phyloP scores from a whole-genome alignment of 2,797 vertebrate genomes.

The Brachyalestes nurse region DNA sequence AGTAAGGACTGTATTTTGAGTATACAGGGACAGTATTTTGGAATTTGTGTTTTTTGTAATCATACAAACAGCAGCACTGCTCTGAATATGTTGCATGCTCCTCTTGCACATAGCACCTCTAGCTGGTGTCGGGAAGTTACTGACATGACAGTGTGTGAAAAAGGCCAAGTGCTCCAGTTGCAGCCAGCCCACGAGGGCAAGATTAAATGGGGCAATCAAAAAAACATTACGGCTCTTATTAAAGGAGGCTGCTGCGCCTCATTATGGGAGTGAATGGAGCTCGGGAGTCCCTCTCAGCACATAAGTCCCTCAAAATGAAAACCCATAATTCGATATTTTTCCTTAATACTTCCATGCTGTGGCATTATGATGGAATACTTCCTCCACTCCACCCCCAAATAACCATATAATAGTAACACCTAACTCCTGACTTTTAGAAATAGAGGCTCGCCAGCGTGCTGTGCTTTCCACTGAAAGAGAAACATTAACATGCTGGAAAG shows the following conservation, averaged over 20 bases:
- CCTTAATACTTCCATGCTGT: constrained; percentile 73
- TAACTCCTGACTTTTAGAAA: constrained; percentile 28
- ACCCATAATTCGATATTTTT: constrained; percentile 81
- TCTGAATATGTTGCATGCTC: background rate
- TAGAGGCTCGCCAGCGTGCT: constrained; percentile 3
- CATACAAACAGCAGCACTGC: background rate
- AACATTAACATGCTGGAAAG: constrained; percentile 10
- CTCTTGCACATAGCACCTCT: constrained; percentile 14
- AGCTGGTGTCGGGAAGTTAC: constrained; percentile 34
- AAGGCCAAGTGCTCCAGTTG: constrained; percentile 38
- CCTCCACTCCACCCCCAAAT: constrained; percentile 50
- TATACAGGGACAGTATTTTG: background rate
- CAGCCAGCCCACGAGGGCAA: constrained; percentile 62
- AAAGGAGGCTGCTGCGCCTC: constrained; percentile 74
- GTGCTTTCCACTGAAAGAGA: constrained; percentile 7
- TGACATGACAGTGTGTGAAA: constrained; percentile 25
- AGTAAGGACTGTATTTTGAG: background rate
- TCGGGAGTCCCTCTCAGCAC: constrained; percentile 72
- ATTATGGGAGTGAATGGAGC: constrained; percentile 77
- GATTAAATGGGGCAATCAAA: constrained; percentile 82
- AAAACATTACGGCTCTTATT: constrained; percentile 80
- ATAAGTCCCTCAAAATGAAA: constrained; percentile 79
- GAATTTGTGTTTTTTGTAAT: no score
- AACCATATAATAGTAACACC: constrained; percentile 42
- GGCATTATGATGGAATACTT: constrained; percentile 70